These are phyloP conservation scores for Agrotis segetum DNA, from an alignment of 2,888 invertebrate species.

Conservation along the genomic window DNA sequence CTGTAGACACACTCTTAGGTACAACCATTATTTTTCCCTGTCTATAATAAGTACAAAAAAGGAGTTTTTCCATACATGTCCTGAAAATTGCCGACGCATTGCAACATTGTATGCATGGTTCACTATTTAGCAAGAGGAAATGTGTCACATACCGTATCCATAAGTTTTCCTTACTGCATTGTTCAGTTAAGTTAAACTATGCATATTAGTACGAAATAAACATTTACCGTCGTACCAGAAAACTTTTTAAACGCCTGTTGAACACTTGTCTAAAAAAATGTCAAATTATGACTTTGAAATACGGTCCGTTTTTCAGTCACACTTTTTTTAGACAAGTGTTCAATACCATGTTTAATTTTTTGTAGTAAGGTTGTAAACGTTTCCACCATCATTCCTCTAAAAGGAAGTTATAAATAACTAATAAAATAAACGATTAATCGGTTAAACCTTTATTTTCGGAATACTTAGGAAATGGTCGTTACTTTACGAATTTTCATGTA, in stretches of 20 bases:
- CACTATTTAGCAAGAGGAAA: conserved; percentile 28
- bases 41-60: background rate
- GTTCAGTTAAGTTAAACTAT: conserved; percentile 26
- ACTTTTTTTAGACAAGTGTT: no score
- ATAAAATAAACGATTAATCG: conserved; percentile 45
- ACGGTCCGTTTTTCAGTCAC: no score
- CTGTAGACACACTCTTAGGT: no score
- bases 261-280: no score
- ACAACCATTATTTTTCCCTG: background rate
- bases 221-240: no score
- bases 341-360: no score
- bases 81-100: conserved; percentile 14
- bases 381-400: conserved; percentile 18
- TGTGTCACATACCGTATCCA: conserved; percentile 12
- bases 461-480: conserved; percentile 31
- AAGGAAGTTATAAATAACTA: conserved; percentile 49
- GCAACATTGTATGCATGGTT: conserved; percentile 5
- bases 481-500: conserved; percentile 53
- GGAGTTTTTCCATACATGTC: conserved; percentile 8
- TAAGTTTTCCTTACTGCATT: conserved; percentile 6
- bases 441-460: conserved; percentile 19
- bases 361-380: background rate
- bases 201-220: conserved; percentile 32
- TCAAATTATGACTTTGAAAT: no score
- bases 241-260: no score